These are phyloP conservation scores for Luidia sarsii DNA, from an alignment of 53 echinoderm and acorn worm genomes.

Conservation along the genomic window DNA sequence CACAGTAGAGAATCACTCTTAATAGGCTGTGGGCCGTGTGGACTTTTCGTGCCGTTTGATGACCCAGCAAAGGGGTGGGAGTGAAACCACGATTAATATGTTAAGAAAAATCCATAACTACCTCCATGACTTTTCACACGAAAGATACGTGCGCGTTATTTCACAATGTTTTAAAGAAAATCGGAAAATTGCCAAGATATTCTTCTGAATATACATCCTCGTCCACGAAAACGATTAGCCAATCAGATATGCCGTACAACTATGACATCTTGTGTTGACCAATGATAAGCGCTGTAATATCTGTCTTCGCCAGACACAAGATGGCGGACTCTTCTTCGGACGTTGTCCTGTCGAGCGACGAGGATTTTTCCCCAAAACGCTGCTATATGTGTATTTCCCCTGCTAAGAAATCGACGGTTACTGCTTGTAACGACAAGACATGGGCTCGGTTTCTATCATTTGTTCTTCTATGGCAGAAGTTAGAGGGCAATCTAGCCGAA, in stretches of 20 bases:
- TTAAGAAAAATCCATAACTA: not conserved
- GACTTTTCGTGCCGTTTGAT: not conserved
- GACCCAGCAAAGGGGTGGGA: not conserved
- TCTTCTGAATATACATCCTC: not conserved
- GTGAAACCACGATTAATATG: not conserved
- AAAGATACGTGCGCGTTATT: not conserved
- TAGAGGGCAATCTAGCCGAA: conserved; percentile 10
- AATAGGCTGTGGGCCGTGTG: not conserved
- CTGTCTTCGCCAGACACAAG: not conserved
- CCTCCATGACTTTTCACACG: not conserved
- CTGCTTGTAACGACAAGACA: not conserved
- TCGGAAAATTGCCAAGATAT: not conserved
- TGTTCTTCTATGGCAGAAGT: conserved; percentile 8
- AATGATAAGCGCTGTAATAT: conserved; percentile 1
- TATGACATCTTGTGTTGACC: conserved; percentile 4
- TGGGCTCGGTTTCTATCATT: conserved; percentile 12
- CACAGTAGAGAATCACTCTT: no score
- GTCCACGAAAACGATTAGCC: conserved; percentile 6
- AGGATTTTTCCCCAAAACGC: not conserved
- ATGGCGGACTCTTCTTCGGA: not conserved
- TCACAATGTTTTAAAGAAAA: not conserved
- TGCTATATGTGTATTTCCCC: conserved; percentile 20
- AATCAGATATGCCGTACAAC: not conserved
- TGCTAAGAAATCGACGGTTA: not conserved
- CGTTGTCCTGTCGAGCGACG: not conserved